These are phyloP conservation scores for Gastrophysa polygoni DNA, from an alignment of 2,888 invertebrate species.

Conservation along the genomic window DNA sequence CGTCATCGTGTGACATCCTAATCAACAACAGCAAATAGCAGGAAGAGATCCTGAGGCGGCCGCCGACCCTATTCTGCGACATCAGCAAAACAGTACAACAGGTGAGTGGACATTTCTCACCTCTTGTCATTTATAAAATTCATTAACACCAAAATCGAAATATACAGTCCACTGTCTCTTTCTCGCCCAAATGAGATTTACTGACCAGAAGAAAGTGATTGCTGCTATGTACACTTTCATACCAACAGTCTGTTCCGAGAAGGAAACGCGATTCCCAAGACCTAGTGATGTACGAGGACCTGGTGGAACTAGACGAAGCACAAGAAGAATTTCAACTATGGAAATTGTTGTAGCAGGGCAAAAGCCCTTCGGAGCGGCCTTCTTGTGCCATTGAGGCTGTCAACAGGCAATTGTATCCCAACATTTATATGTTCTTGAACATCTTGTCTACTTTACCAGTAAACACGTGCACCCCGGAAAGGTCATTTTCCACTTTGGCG, in stretches of 20 bases:
- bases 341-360: background rate
- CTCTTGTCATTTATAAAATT: too few species aligned
- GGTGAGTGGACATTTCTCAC: too few species aligned
- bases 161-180: too few species aligned
- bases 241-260: constrained; percentile 3
- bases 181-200: constrained; percentile 8
- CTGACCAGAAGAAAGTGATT: constrained; percentile 7
- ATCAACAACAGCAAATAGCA: too few species aligned
- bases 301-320: constrained; percentile 6
- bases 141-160: too few species aligned
- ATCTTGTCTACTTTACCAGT: background rate
- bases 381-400: constrained; percentile 4
- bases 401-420: background rate
- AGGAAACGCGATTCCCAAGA: constrained; percentile 3
- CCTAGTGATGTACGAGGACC: constrained; percentile 5
- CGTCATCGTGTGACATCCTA: too few species aligned
- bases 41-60: too few species aligned
- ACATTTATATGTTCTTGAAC: too few species aligned
- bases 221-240: constrained; percentile 5
- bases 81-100: too few species aligned
- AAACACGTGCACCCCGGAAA: background rate
- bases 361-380: constrained; percentile 4
- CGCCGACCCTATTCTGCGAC: too few species aligned
- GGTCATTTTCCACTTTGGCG: background rate
- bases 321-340: constrained; percentile 4